Evolutionary conservation across 2,113 vertebrate genomes (phyloP).

Genomic region (Felis chaus): DNA sequence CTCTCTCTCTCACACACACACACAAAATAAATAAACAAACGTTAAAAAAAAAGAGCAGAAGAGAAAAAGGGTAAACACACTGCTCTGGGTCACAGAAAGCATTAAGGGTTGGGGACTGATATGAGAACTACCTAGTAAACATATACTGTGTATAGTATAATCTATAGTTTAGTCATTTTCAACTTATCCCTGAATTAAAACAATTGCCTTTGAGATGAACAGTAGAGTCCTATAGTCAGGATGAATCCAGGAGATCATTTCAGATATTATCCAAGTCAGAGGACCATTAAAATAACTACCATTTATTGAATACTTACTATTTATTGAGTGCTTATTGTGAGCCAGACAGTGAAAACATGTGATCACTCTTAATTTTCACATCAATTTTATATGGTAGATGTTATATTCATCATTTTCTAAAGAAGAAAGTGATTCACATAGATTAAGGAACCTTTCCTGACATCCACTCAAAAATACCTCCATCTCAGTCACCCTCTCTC

Average conservation of each 20-base stretch:
- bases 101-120: not conserved
- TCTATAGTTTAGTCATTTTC: not conserved
- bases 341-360: not conserved
- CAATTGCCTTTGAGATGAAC: not conserved
- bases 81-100: not conserved
- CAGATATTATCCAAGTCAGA: not conserved
- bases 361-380: not conserved
- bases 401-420: not conserved
- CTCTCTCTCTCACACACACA: too few relatives aligned
- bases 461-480: not conserved
- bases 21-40: too few relatives aligned
- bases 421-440: not conserved
- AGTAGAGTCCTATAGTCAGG: not conserved
- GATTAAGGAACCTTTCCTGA: not conserved
- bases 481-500: not conserved
- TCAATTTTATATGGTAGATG: not conserved
- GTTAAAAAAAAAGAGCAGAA: too few relatives aligned
- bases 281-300: not conserved
- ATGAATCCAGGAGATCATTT: not conserved
- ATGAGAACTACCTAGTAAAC: not conserved
- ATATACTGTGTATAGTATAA: not conserved
- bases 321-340: not conserved
- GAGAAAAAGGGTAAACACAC: not conserved
- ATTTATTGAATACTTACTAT: not conserved
- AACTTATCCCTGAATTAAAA: not conserved